Evolutionary conservation across 1,140 invertebrate genomes (phyloP), one percentile per base, ranked within the genome.

Genomic region (Drosophila eugracilis): DNA sequence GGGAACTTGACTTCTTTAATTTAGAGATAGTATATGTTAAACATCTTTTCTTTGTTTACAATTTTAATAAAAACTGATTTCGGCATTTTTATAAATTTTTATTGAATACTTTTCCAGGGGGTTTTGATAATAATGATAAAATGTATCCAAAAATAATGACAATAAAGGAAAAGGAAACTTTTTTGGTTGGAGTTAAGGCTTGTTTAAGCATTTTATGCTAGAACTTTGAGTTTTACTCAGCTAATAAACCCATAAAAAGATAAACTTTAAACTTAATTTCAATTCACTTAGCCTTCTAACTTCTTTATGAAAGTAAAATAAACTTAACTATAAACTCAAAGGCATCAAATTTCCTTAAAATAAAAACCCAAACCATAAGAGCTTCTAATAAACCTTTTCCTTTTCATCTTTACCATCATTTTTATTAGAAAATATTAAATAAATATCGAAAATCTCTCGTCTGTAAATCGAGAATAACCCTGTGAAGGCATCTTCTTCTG

Each of bases 401-500:
- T 14, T 26, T 45, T 15, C 12, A 45, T 12, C 9, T 12, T 19
- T 5, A 6, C 15, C 17, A 21, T 19, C 10, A 12, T 10, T 19
- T 41, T 19, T 24, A 26, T 45, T 45, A 15, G n/a, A 22, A 22
- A 26, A 26, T 14, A 45, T 45, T 26, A 45, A 45, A 45, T 9
- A 15, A 26, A 9, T 4, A 14, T 19, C 17, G 5, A 14, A 26
- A 45, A 44, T 24, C 41, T n/a, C 17, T 39, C 19, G 17, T 10
- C 15, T 41, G 37, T 24, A 14, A 44, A 44, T 44, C 5, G 15
- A 49, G n/a, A 34, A 21, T 50, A n/a, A n/a, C 15, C 14, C 19
- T 10, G 15, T 9, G 30, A 59, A 59, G 17, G 17, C 57, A 28
- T 60, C 32, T 60, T 60, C 32, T 60, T 60, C 52, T 60, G 57